Conservation (phyloP, 2,113 vertebrate genomes). For the Orycteropus afer region DNA sequence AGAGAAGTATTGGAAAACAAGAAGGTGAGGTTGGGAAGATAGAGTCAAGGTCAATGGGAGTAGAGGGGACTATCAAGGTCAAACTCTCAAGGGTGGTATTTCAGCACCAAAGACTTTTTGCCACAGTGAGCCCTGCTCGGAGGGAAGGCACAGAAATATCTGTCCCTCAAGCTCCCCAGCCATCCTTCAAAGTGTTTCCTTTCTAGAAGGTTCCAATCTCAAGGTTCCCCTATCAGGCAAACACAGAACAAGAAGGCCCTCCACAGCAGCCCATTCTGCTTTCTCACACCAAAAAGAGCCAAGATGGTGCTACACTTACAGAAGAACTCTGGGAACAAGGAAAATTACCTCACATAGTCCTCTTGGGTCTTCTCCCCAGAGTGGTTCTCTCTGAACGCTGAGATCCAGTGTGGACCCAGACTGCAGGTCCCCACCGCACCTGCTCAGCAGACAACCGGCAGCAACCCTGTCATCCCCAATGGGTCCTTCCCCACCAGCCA, state of each 20-base stretch:
- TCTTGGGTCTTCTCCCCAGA: neutral
- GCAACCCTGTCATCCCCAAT: neutral
- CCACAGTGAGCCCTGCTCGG: neutral
- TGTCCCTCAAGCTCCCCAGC: fast-evolving
- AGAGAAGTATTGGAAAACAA: neutral
- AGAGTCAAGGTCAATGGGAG: neutral
- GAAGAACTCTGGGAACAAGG: neutral
- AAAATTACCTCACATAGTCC: neutral
- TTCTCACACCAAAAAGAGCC: neutral
- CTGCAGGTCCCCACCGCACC: fast-evolving
- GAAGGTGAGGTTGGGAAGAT: too few relatives aligned
- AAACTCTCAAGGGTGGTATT: fast-evolving
- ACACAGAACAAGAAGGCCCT: neutral
- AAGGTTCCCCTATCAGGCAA: neutral
- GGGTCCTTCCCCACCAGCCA: neutral
- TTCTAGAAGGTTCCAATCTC: neutral
- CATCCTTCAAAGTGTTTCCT: neutral
- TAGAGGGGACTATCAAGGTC: fast-evolving
- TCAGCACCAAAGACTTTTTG: neutral
- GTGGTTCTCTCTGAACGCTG: neutral
- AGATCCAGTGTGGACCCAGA: too few relatives aligned
- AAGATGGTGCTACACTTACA: neutral
- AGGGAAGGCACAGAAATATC: neutral
- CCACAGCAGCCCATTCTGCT: neutral
- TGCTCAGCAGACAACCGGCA: neutral